Conservation (phyloP, 2,113 vertebrate species). For the Ciconia maguari region DNA sequence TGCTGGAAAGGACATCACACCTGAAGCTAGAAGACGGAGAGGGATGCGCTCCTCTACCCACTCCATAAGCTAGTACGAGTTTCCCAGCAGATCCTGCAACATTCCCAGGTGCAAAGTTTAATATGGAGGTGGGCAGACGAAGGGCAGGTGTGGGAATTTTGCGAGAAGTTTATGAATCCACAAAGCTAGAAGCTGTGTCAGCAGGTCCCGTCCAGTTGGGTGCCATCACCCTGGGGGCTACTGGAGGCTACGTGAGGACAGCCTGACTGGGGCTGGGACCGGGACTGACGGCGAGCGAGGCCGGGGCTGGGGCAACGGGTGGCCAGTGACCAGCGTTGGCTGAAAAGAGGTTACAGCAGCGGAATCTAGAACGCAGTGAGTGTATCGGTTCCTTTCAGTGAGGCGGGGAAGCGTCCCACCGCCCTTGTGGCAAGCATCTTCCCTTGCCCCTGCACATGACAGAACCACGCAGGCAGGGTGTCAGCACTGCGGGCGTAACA, state of each 20-base stretch:
- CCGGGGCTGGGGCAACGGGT: too few relatives aligned
- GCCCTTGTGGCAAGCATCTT: background rate
- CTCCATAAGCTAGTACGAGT: too few relatives aligned
- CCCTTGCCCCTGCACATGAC: rapidly evolving
- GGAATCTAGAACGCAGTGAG: rapidly evolving
- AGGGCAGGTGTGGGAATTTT: background rate
- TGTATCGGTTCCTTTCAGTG: rapidly evolving
- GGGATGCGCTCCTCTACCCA: background rate
- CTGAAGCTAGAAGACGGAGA: rapidly evolving
- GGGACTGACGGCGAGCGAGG: background rate
- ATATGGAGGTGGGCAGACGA: background rate
- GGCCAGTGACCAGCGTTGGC: background rate
- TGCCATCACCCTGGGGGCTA: background rate
- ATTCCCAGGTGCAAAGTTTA: background rate
- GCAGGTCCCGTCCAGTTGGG: background rate
- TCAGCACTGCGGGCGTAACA: background rate
- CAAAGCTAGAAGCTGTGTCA: background rate
- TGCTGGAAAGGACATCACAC: background rate
- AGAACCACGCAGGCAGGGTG: rapidly evolving
- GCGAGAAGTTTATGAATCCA: background rate
- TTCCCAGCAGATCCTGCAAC: background rate
- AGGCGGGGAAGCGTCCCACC: background rate
- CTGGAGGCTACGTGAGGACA: too few relatives aligned
- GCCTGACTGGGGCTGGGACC: too few relatives aligned
- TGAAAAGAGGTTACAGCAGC: rapidly evolving